Evolutionary conservation across 2,113 vertebrate genomes (phyloP), one percentile per base, ranked within the genome.

Genomic region (Cottus gobio): DNA sequence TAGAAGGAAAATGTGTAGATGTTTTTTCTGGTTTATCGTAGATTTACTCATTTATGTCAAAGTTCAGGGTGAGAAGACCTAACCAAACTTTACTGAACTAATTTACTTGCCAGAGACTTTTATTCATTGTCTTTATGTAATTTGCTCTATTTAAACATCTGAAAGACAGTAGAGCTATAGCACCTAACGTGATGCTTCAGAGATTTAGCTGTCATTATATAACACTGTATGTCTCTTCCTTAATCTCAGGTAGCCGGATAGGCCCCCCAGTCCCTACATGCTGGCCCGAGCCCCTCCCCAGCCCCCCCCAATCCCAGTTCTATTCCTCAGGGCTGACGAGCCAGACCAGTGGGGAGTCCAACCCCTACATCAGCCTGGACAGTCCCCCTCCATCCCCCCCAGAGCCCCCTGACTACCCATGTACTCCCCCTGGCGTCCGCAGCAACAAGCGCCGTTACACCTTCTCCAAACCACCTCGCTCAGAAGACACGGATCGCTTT

Each of bases 291-390:
- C 88, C 90, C 0, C 91, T 95, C 34, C 90, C 94, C 5, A 92
- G 94, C 24, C 95, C 96, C 62, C 95, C 95, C 48, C 2, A 64
- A 22, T 92, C 95, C 63, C 93, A 84, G 20, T 93, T 90, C 79
- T 97, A 96, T 72, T 75, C 90, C 16, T 95, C 95, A 7, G 94
- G 92, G n/a, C 90, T 95, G 75, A 96, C 96, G 1, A 96, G 96
- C n/a, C 98, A 97, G 36, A 96, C 93, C 92, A 99, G 97, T 91
- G 96, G 94, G 0, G 98, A 99, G 83, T 98, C 97, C 66, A 98
- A 99, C 89, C 98, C 97, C 15, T 99, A 99, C 5, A 96, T 98
- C 66, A 99, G 97, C 93, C 94, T 99, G 50, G 98, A 99, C 92
- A 98, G 98, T 88, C 96, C 97, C 1, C 94, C 95, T 2, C 94